These are phyloP conservation scores for Anthoscopus minutus DNA, from an alignment of 2,113 vertebrate genomes.

Conservation along the genomic window DNA sequence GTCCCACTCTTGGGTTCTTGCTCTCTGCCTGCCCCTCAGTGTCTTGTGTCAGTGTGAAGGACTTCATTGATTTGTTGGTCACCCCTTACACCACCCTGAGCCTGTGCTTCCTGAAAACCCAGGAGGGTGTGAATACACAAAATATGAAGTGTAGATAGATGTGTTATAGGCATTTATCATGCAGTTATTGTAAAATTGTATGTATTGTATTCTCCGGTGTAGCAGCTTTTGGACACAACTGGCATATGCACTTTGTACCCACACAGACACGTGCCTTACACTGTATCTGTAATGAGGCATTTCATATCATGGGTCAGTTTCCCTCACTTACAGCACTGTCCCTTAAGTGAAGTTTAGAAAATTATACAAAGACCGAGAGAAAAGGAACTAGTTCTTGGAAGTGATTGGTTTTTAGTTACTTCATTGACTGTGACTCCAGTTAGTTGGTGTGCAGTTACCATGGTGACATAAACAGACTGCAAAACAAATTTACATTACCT, in stretches of 20 bases:
- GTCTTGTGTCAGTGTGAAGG: neutral
- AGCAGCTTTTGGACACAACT: neutral
- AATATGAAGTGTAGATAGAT: neutral
- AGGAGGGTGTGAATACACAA: neutral
- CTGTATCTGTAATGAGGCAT: neutral
- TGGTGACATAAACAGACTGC: neutral
- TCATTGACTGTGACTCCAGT: neutral
- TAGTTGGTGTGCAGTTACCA: neutral
- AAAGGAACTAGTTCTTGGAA: neutral
- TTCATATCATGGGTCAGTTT: neutral
- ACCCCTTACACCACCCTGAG: neutral
- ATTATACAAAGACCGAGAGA: neutral
- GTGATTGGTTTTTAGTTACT: neutral
- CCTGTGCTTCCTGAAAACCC: neutral
- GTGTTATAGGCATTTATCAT: neutral
- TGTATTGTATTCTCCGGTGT: neutral
- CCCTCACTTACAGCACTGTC: neutral
- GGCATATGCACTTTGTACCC: rapidly evolving
- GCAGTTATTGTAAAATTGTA: neutral
- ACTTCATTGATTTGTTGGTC: neutral
- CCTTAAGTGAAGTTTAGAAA: neutral
- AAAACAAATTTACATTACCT: neutral
- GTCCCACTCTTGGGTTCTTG: no score
- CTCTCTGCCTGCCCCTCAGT: rapidly evolving
- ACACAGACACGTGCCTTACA: neutral